phyloP scores from a whole-genome alignment of 2,797 vertebrate species.

The Mormyrops attenuatus region DNA sequence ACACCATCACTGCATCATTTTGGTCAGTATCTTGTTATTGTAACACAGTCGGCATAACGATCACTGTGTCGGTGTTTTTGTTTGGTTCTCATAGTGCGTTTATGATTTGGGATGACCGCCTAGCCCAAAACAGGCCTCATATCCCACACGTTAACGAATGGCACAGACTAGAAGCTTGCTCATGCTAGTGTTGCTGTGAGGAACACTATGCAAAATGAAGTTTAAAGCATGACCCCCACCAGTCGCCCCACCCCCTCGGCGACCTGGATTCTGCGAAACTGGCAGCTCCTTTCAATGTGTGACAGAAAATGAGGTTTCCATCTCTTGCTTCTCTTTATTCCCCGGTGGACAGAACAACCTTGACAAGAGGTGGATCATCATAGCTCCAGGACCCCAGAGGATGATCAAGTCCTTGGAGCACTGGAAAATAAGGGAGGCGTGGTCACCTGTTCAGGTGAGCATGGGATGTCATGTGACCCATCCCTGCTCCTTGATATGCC shows the following conservation, averaged over 20 bases:
- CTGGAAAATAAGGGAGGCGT: not conserved
- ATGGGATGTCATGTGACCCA: not conserved
- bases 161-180: not conserved
- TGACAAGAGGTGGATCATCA: conserved; percentile 1
- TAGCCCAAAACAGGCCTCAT: not conserved
- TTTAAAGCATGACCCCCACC: not conserved
- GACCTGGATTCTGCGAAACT: conserved; percentile 10
- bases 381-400: not conserved
- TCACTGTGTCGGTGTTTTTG: not conserved
- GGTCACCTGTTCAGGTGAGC: not conserved
- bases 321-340: conserved; percentile 7
- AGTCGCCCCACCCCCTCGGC: not conserved
- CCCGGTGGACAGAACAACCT: conserved; percentile 12
- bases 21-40: not conserved
- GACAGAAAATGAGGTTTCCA: conserved; percentile 15
- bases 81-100: not conserved
- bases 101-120: not conserved
- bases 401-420: not conserved
- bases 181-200: not conserved
- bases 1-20: not conserved
- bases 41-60: not conserved
- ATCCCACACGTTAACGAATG: not conserved
- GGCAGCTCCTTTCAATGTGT: not conserved
- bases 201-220: not conserved
- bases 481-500: not conserved